These are phyloP conservation scores for Pseudois nayaur DNA, from an alignment of 2,113 vertebrate genomes.

Conservation along the genomic window DNA sequence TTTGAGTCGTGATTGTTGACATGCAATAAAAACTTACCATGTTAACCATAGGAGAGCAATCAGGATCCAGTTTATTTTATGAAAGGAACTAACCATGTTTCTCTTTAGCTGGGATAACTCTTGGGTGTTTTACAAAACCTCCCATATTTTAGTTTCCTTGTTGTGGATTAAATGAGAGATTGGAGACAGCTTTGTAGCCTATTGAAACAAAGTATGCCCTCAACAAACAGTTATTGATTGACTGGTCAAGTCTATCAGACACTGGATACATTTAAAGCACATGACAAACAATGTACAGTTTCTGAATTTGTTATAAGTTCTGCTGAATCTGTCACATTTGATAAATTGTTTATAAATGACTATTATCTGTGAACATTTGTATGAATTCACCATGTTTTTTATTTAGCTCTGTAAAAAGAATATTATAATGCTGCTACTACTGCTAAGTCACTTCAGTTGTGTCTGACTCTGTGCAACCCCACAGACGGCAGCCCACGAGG, in stretches of 20 bases:
- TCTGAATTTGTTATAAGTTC: background rate
- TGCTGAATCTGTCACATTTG: slow-evolving; percentile 12
- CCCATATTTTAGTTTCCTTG: background rate
- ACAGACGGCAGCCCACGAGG: no score
- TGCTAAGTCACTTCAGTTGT: no score
- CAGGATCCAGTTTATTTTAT: background rate
- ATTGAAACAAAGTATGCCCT: background rate
- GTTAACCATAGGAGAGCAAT: background rate
- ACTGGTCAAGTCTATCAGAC: background rate
- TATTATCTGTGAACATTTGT: background rate
- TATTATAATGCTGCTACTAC: background rate
- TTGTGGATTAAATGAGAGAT: background rate
- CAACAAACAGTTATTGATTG: background rate
- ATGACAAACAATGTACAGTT: background rate
- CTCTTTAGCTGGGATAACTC: background rate
- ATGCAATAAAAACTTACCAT: background rate
- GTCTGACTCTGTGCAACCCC: no score
- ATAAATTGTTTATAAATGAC: background rate
- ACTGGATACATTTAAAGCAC: background rate
- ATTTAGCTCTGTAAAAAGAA: background rate
- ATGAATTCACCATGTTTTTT: background rate
- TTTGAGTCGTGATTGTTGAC: background rate
- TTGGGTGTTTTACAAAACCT: background rate
- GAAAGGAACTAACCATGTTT: background rate
- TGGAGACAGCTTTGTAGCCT: background rate